Conservation (phyloP, 2,797 vertebrate species). For the Macropodus opercularis region DNA sequence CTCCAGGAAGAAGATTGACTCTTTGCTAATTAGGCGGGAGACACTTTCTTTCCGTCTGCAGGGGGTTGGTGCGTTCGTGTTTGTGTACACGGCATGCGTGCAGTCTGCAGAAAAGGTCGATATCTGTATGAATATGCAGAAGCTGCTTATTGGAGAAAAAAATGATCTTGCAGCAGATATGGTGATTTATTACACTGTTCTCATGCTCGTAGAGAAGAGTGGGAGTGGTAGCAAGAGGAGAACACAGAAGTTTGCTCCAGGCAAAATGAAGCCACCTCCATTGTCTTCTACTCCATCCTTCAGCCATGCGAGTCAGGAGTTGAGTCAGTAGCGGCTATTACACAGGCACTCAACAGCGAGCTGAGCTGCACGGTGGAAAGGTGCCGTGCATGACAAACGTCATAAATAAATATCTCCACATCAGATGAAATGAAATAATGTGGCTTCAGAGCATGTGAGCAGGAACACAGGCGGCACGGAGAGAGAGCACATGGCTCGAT, state of each 20-base stretch:
- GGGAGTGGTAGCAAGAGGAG: slow-evolving; percentile 1
- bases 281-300: slow-evolving; percentile 58
- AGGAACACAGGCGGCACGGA: slow-evolving; percentile 1
- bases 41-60: slow-evolving; percentile 42
- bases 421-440: slow-evolving; percentile 21
- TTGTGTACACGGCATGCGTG: slow-evolving; percentile 37
- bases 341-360: slow-evolving; percentile 12
- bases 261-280: slow-evolving; percentile 52
- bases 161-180: slow-evolving; percentile 51
- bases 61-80: slow-evolving; percentile 14
- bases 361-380: slow-evolving; percentile 5
- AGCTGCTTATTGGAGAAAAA: slow-evolving; percentile 46
- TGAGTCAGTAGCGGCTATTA: slow-evolving; percentile 48
- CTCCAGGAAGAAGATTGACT: slow-evolving; percentile 42
- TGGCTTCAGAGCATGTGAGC: slow-evolving; percentile 9
- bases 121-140: slow-evolving; percentile 68
- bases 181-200: slow-evolving; percentile 67
- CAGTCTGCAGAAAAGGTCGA: slow-evolving; percentile 64
- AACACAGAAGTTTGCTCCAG: slow-evolving; percentile 52
- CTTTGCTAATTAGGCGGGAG: slow-evolving; percentile 60
- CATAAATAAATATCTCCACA: slow-evolving; percentile 42
- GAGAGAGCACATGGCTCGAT: slow-evolving; percentile 10
- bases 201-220: slow-evolving; percentile 27
- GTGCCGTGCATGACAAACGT: slow-evolving; percentile 28
- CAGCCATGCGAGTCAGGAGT: slow-evolving; percentile 34